Evolutionary conservation across 2,113 vertebrate species (phyloP).

Genomic region (Ia io): DNA sequence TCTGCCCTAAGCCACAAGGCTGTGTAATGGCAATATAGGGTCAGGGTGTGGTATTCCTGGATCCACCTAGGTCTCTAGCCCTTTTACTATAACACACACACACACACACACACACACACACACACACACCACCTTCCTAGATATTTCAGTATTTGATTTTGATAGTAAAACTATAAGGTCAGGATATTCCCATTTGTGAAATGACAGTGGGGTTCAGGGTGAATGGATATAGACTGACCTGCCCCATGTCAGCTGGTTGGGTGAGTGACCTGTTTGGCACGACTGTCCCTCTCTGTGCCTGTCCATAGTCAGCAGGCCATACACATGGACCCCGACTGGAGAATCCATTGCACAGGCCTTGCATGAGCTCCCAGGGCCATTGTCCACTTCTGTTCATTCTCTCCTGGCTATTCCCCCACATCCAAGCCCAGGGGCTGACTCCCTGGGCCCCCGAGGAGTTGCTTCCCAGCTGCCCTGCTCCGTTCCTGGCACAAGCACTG

Average conservation of each 20-base stretch:
- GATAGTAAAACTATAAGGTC: background rate
- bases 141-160: background rate
- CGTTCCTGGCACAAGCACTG: too few relatives aligned
- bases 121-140: background rate
- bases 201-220: background rate
- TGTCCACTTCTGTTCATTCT: background rate
- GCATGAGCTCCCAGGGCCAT: background rate
- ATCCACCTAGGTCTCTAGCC: background rate
- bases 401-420: fast-evolving
- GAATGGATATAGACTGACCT: background rate
- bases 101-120: background rate
- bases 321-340: background rate
- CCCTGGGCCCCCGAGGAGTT: background rate
- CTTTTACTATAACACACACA: background rate
- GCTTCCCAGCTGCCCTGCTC: background rate
- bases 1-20: too few relatives aligned
- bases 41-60: background rate
- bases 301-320: background rate
- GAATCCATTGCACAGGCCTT: background rate
- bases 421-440: too few relatives aligned
- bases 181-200: background rate
- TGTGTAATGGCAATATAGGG: background rate
- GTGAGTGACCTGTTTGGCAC: background rate
- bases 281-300: background rate
- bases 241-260: background rate